Percentiles rank a stretch among this genome's conserved stretches.
Conservation (phyloP, 2,113 vertebrate species). For the Platysternon megacephalum region DNA sequence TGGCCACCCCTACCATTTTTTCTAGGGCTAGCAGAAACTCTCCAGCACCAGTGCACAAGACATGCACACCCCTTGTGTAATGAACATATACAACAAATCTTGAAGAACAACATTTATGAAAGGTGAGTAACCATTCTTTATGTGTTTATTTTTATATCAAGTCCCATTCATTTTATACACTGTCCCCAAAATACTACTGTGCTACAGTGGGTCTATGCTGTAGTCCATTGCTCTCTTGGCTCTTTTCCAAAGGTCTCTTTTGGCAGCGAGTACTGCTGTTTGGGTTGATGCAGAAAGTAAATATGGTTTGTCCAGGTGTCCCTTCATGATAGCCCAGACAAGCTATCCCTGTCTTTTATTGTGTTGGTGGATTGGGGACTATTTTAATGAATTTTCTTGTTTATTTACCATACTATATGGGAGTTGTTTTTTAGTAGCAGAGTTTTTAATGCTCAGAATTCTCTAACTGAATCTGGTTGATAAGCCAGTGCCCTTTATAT, state of each 20-base stretch:
- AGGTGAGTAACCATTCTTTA: no score
- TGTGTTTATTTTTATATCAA: not conserved
- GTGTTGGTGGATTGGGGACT: not conserved
- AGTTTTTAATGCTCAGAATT: not conserved
- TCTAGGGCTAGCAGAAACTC: no score
- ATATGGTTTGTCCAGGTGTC: not conserved
- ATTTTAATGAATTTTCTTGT: not conserved
- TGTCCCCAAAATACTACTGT: not conserved
- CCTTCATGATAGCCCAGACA: not conserved
- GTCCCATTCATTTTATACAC: accelerated
- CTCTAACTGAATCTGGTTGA: not conserved
- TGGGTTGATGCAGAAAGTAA: not conserved
- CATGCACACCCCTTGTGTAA: no score
- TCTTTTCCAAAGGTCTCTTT: not conserved
- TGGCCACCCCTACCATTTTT: no score
- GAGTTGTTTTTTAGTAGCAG: not conserved
- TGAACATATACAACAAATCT: no score
- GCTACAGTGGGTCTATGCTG: not conserved
- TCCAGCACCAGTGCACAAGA: no score
- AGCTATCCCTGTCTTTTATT: not conserved
- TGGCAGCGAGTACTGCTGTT: not conserved
- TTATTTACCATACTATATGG: not conserved
- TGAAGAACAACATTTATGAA: no score
- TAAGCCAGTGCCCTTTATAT: not conserved
- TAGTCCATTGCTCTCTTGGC: accelerated